Conservation (phyloP, 1,140 invertebrate species). For the Oreohelix idahoensis region DNA sequence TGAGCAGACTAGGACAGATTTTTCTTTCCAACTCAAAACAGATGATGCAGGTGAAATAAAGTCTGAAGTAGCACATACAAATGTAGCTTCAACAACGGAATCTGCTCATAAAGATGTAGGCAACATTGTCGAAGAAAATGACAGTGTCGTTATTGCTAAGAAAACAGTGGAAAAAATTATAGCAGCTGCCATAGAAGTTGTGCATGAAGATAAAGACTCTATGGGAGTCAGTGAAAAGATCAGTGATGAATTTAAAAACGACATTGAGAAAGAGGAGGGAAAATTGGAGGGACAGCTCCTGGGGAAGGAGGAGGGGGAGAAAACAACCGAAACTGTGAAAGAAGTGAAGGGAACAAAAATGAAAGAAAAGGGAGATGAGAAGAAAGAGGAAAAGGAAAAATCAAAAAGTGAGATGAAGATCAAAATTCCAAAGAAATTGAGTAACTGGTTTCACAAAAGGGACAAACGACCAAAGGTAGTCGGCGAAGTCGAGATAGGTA, state of each 20-base stretch:
- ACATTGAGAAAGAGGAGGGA: not conserved
- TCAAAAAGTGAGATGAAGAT: constrained; percentile 14
- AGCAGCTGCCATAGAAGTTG: not conserved
- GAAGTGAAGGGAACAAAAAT: constrained; percentile 15
- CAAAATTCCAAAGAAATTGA: constrained; percentile 26
- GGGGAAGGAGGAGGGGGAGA: not conserved
- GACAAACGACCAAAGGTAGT: constrained; percentile 1
- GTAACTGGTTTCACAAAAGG: constrained; percentile 29
- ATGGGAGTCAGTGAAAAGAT: not conserved
- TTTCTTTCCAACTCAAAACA: not conserved
- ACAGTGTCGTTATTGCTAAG: not conserved
- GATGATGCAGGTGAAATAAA: not conserved
- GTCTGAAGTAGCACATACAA: not conserved
- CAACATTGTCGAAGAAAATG: not conserved
- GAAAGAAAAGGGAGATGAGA: not conserved
- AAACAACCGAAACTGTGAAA: not conserved
- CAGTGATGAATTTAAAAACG: not conserved
- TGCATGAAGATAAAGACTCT: not conserved
- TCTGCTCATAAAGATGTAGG: not conserved
- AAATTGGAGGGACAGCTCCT: not conserved
- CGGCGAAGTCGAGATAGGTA: not conserved
- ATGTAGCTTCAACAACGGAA: not conserved
- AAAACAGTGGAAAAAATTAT: not conserved
- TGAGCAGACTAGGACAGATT: not conserved
- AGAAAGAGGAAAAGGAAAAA: constrained; percentile 16